Evolutionary conservation across 2,113 vertebrate species (phyloP).

Genomic region (Pungitius pungitius): DNA sequence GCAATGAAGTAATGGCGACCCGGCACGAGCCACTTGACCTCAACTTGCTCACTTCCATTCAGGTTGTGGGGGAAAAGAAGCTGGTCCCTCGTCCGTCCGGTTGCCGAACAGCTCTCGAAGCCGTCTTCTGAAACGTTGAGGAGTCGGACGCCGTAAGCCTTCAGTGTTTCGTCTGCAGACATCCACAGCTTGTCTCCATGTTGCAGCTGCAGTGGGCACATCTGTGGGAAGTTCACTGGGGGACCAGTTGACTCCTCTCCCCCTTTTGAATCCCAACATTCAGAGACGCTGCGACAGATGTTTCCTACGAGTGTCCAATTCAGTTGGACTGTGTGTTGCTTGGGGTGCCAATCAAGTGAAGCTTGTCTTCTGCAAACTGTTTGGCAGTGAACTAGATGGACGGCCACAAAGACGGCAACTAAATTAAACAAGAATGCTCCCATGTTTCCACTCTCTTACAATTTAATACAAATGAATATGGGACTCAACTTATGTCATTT

Average conservation of each 20-base stretch:
- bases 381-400: slow-evolving; percentile 59
- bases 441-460: slow-evolving; percentile 47
- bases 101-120: slow-evolving; percentile 81
- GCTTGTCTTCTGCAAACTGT: slow-evolving; percentile 69
- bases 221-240: slow-evolving; percentile 75
- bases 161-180: slow-evolving; percentile 78
- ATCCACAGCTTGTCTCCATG: slow-evolving; percentile 82
- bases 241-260: slow-evolving; percentile 12
- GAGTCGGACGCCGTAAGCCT: slow-evolving; percentile 80
- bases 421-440: slow-evolving; percentile 36
- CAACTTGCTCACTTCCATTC: slow-evolving; percentile 74
- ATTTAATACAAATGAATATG: slow-evolving; percentile 22
- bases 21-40: slow-evolving; percentile 77
- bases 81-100: slow-evolving; percentile 58
- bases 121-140: slow-evolving; percentile 80
- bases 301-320: slow-evolving; percentile 83
- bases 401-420: slow-evolving; percentile 45
- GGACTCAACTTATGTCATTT: slow-evolving; percentile 27
- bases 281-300: slow-evolving; percentile 70
- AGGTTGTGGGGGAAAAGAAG: slow-evolving; percentile 76
- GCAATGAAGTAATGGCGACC: slow-evolving; percentile 86
- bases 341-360: slow-evolving; percentile 74
- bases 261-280: slow-evolving; percentile 77
- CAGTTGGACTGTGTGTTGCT: slow-evolving; percentile 65
- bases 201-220: slow-evolving; percentile 87